Evolutionary conservation across 23 tunicate species (phyloP).

Genomic region (Trididemnum clinides): DNA sequence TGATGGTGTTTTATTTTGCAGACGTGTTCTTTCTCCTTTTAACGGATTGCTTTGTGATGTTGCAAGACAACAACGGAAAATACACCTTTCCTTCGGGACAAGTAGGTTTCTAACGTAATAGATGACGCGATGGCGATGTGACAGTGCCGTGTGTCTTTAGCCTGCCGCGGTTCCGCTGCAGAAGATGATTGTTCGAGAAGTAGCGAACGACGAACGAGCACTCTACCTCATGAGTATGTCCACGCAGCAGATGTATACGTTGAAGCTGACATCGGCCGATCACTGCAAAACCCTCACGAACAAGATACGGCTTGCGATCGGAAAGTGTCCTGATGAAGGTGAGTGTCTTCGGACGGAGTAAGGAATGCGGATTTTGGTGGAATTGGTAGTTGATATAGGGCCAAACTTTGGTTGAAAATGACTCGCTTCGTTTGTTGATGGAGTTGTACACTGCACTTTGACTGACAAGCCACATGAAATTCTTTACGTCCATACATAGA

Average conservation of each 20-base stretch:
- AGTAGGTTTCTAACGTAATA: no score
- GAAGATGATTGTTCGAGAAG: slow-evolving; percentile 84
- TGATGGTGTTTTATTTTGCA: not conserved
- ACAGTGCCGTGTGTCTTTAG: slow-evolving; percentile 36
- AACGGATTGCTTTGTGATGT: slow-evolving; percentile 75
- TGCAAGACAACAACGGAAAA: slow-evolving; percentile 89
- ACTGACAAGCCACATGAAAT: no score
- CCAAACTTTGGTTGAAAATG: no score
- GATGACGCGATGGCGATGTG: not conserved
- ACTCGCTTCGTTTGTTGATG: no score
- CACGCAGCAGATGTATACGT: slow-evolving; percentile 66
- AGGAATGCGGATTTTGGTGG: no score
- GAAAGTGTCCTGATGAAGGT: slow-evolving; percentile 88
- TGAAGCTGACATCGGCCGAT: slow-evolving; percentile 33
- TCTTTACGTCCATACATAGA: no score
- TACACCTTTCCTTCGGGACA: slow-evolving; percentile 79
- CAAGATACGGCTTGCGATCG: slow-evolving; percentile 54
- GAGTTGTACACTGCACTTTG: no score
- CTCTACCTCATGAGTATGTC: slow-evolving; percentile 70
- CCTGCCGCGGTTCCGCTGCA: slow-evolving; percentile 83
- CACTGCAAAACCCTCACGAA: slow-evolving; percentile 70
- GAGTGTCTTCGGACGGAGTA: no score
- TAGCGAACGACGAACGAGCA: slow-evolving; percentile 73
- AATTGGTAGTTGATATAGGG: no score
- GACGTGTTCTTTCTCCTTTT: slow-evolving; percentile 62